Percentiles rank a stretch among this genome's conserved stretches.
Evolutionary conservation across 2,113 vertebrate genomes (phyloP).

Genomic region (Hippocampus mohnikei): DNA sequence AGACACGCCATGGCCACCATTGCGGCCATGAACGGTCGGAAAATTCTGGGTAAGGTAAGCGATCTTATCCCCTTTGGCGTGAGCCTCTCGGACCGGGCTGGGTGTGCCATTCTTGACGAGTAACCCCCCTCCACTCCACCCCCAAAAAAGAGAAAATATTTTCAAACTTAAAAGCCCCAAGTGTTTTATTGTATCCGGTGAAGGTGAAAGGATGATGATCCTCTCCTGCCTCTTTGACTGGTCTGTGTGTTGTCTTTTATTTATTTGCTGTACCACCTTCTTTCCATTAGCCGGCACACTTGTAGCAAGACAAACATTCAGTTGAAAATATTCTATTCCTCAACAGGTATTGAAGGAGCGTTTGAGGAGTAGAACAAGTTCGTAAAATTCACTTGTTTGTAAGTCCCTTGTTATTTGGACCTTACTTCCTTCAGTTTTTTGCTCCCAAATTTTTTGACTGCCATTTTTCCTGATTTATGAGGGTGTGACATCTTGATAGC

Average conservation of each 20-base stretch:
- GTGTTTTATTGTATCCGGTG: not conserved
- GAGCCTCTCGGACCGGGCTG: slow-evolving; percentile 54
- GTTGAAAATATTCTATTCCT: slow-evolving; percentile 81
- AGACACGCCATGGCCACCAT: slow-evolving; percentile 94
- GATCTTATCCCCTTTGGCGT: slow-evolving; percentile 73
- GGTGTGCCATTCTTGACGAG: slow-evolving; percentile 21
- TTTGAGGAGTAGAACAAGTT: slow-evolving; percentile 81
- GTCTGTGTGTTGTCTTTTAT: slow-evolving; percentile 50
- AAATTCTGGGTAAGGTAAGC: slow-evolving; percentile 99
- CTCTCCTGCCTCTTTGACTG: slow-evolving; percentile 33
- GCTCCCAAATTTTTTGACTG: slow-evolving; percentile 67
- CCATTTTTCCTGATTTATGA: slow-evolving; percentile 62
- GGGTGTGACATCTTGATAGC: slow-evolving; percentile 53
- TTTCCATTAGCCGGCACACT: slow-evolving; percentile 68
- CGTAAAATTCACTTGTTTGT: slow-evolving; percentile 81
- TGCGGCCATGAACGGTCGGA: slow-evolving; percentile 97
- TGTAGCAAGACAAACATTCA: slow-evolving; percentile 64
- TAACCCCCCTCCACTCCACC: not conserved
- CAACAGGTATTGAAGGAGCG: slow-evolving; percentile 81
- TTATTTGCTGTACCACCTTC: slow-evolving; percentile 43
- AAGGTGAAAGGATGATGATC: slow-evolving; percentile 2
- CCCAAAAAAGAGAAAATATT: slow-evolving; percentile 3
- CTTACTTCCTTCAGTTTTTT: slow-evolving; percentile 71
- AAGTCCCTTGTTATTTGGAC: slow-evolving; percentile 80
- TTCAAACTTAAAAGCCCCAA: not conserved